Conservation (phyloP, 2,113 vertebrate species). For the Tursiops truncatus region DNA sequence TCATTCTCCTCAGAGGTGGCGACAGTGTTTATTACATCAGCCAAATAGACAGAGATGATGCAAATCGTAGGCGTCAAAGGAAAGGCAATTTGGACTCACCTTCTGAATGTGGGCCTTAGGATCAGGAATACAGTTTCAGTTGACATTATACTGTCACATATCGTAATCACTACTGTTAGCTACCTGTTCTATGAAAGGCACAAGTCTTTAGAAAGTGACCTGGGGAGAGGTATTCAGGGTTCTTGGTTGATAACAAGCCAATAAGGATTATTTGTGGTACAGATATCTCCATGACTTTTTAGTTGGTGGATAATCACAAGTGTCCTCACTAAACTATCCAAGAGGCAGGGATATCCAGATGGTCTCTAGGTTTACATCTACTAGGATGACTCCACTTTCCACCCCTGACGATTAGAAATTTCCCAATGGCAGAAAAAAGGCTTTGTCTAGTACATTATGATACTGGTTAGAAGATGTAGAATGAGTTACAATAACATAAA, state of each 20-base stretch:
- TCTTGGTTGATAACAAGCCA: not conserved
- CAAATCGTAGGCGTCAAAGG: not conserved
- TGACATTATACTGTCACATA: not conserved
- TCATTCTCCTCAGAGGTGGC: not conserved
- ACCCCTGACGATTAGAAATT: not conserved
- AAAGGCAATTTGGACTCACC: not conserved
- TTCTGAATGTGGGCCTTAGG: not conserved
- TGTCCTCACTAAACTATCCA: not conserved
- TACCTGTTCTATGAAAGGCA: not conserved
- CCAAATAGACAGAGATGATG: not conserved
- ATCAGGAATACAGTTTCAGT: not conserved
- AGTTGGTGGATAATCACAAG: not conserved
- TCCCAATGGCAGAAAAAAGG: not conserved
- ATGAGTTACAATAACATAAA: not conserved
- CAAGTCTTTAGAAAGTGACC: not conserved
- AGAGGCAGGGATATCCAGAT: not conserved
- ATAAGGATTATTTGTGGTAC: not conserved
- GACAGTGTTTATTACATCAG: constrained; percentile 28
- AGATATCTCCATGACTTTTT: not conserved
- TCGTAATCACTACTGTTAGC: not conserved
- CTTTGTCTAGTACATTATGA: not conserved
- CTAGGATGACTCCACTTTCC: not conserved
- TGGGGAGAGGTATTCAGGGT: not conserved
- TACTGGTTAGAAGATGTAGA: not conserved
- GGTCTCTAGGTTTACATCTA: not conserved